These are phyloP conservation scores for Polyommatus icarus DNA, from an alignment of 2,888 invertebrate genomes.

Conservation along the genomic window DNA sequence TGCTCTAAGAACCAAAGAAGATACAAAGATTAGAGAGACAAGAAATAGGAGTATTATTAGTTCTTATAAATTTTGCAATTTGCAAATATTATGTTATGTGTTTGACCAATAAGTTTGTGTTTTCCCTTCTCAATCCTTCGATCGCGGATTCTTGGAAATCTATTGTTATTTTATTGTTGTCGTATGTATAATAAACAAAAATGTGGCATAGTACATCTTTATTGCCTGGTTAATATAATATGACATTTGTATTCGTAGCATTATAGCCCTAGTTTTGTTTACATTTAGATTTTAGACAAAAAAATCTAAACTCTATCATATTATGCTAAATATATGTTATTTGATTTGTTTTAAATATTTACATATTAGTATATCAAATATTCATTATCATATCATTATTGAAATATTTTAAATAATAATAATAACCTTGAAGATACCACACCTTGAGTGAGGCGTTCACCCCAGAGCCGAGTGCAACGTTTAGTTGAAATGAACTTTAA, in stretches of 20 bases:
- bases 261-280: no score
- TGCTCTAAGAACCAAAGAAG: neutral
- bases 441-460: conserved; percentile 15
- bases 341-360: neutral
- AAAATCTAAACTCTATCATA: neutral
- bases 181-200: no score
- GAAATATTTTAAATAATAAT: conserved; percentile 8
- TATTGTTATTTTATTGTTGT: no score
- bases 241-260: no score
- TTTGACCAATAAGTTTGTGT: no score
- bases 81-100: no score
- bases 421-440: conserved; percentile 17
- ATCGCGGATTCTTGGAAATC: no score
- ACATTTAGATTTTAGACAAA: no score
- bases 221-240: no score
- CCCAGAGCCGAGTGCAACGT: neutral
- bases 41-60: neutral
- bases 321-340: neutral
- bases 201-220: no score
- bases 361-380: neutral
- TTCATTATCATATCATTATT: neutral
- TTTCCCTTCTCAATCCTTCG: no score
- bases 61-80: no score
- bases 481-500: conserved; percentile 7
- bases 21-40: neutral